A percentile compares a stretch with the other conserved stretches of the same genome.
These are phyloP conservation scores for Sarcophilus harrisii DNA, from an alignment of 2,797 vertebrate genomes.

Conservation along the genomic window DNA sequence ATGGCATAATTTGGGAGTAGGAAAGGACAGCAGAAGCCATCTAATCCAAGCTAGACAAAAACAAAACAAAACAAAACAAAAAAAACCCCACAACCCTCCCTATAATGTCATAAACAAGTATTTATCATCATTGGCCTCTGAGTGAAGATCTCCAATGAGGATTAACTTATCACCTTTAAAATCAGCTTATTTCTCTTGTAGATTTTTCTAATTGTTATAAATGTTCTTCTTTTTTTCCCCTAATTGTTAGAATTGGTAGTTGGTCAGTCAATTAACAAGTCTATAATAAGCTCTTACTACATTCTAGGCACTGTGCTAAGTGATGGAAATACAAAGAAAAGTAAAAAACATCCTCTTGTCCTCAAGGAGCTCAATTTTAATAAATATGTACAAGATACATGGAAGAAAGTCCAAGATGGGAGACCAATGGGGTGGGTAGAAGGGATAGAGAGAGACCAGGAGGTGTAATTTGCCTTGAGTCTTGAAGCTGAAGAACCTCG, in stretches of 20 bases:
- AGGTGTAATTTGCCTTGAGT: background rate
- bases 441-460: background rate
- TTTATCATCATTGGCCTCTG: too few relatives aligned
- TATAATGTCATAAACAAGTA: background rate
- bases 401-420: background rate
- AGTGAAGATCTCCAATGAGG: background rate
- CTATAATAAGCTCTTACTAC: too few relatives aligned
- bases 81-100: too few relatives aligned
- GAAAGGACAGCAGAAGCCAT: too few relatives aligned
- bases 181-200: background rate
- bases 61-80: too few relatives aligned
- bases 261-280: background rate
- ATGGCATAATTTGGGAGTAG: too few relatives aligned
- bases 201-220: background rate
- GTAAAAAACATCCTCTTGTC: background rate
- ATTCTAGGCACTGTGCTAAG: background rate
- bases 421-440: background rate
- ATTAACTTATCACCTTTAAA: background rate
- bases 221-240: background rate
- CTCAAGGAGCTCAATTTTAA: background rate
- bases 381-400: background rate
- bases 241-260: background rate
- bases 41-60: too few relatives aligned
- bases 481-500: background rate
- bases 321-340: too few relatives aligned